Base-by-base conservation (phyloP, 1,140 invertebrate species). In the Goniozus legneri region DNA sequence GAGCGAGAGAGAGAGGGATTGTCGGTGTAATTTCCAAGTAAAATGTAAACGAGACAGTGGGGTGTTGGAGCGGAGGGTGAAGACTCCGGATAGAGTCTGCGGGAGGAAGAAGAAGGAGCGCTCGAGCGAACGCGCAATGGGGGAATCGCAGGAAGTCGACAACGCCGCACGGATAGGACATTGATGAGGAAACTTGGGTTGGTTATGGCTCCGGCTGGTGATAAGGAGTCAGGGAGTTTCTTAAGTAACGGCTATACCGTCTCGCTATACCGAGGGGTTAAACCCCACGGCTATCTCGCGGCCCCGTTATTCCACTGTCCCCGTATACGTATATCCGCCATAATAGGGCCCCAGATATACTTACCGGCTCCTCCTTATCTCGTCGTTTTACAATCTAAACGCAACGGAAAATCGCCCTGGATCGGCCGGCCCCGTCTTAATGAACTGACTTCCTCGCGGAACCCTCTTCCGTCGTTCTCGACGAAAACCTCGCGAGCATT, bases 141-240 rank as follows among this genome's bases (percentile, higher is more conserved):
- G 24, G 24, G 33, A 34, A n/a, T n/a, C 46, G 49, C 43, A 58
- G 60, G 58, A 65, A 62, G 60, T 61, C 52, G 49, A 42, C 53
- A 54, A 55, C 55, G 50, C 48, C 43, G 53, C 47, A 46, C 53
- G 57, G 63, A 65, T 67, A 59, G 57, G 55, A 67, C 65, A 64
- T 67, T 68, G 67, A 69, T 68, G 65, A 66, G 65, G 55, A 65
- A 69, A 69, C 60, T 69, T 59, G 39, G 57, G 55, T 50, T 60
- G 57, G 58, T 60, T 60, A 60, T 60, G 60, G 57, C 58, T 53
- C 33, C 14, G 50, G 20, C 36, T 54, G 53, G 58, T 56, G 58
- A 60, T 60, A 60, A 58, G 56, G 50, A 58, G 54, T 39, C 54
- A 59, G 66, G 58, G 56, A 62, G 56, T 67, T 63, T 50, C 53